phyloP scores from a whole-genome alignment of 2,113 vertebrate species.

The Lates calcarifer region DNA sequence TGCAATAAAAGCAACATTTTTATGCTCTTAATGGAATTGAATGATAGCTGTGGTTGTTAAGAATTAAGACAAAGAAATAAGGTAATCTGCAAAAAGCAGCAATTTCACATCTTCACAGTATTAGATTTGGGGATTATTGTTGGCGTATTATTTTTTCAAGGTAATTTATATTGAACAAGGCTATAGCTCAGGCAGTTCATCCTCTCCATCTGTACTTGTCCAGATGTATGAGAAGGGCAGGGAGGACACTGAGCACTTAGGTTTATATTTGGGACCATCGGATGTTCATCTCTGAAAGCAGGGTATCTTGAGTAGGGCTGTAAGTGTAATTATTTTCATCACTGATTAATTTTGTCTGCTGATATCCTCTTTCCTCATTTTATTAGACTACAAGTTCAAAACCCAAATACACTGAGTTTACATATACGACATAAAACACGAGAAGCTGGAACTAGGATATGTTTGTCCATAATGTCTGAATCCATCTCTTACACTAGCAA shows the following conservation, averaged over 20 bases:
- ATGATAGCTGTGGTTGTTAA: background rate
- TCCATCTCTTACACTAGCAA: too few relatives aligned
- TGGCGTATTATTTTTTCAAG: background rate
- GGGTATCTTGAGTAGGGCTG: background rate
- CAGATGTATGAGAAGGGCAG: background rate
- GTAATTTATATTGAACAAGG: constrained; percentile 24
- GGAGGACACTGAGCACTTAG: constrained; percentile 2
- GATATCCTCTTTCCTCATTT: background rate
- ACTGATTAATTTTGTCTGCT: background rate
- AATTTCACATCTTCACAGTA: background rate
- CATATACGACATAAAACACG: too few relatives aligned
- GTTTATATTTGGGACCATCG: background rate
- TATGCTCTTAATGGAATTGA: background rate
- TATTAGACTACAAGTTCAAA: too few relatives aligned
- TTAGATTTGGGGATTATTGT: constrained; percentile 1
- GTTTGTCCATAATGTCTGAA: too few relatives aligned
- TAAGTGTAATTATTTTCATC: background rate
- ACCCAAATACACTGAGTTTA: too few relatives aligned
- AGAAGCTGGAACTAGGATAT: too few relatives aligned
- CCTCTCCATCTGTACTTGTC: constrained; percentile 14
- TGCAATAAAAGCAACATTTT: background rate
- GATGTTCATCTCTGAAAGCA: background rate
- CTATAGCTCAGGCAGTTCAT: background rate
- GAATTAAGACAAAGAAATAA: background rate
- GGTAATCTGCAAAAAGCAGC: constrained; percentile 8